Conservation (phyloP, 1,140 invertebrate genomes). For the Apocrypta bakeri region DNA sequence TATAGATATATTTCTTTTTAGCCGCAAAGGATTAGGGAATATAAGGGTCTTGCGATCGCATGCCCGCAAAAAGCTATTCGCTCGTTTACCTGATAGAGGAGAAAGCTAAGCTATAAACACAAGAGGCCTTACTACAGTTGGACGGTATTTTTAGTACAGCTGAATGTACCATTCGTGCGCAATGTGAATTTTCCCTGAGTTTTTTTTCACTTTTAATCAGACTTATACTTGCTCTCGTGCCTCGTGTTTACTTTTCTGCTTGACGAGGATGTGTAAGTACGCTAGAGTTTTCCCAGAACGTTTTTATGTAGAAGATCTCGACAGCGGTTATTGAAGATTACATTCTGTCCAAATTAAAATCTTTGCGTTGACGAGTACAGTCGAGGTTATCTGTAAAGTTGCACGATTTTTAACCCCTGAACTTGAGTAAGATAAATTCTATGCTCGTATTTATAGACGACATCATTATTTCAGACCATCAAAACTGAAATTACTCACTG, state of each 20-base stretch:
- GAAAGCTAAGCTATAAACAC: not conserved
- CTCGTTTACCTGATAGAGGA: slow-evolving; percentile 33
- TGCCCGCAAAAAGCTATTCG: slow-evolving; percentile 42
- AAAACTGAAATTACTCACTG: too few relatives aligned
- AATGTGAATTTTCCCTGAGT: not conserved
- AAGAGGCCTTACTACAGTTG: not conserved
- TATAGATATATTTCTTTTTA: slow-evolving; percentile 38
- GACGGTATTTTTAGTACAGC: too few relatives aligned
- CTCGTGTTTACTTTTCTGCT: too few relatives aligned
- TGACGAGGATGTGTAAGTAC: too few relatives aligned
- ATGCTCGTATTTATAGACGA: too few relatives aligned
- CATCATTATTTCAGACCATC: too few relatives aligned
- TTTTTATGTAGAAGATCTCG: too few relatives aligned
- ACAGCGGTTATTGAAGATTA: too few relatives aligned
- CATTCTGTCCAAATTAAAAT: too few relatives aligned
- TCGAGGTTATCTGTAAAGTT: not conserved
- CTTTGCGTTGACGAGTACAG: too few relatives aligned
- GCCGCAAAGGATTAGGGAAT: slow-evolving; percentile 41
- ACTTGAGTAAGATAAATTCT: not conserved
- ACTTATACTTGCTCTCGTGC: slow-evolving; percentile 4
- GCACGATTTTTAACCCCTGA: not conserved
- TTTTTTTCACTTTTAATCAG: not conserved
- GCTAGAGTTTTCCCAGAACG: too few relatives aligned
- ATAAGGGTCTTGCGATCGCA: not conserved
- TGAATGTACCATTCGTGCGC: too few relatives aligned